Conservation (phyloP, 23 tunicate genomes). For the Ciona savignyi region DNA sequence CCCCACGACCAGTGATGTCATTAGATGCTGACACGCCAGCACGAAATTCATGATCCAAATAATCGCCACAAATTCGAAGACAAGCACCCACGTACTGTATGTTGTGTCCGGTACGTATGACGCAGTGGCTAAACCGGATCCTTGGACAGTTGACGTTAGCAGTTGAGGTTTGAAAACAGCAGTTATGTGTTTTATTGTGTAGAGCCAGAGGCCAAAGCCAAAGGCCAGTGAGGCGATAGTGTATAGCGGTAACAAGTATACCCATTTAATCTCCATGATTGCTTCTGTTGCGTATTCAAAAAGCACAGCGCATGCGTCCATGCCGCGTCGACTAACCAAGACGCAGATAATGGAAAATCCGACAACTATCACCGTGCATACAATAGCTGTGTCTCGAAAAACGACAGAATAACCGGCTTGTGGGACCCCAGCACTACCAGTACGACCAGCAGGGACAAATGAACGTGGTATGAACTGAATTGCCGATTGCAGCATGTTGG, state of each 20-base stretch:
- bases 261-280: constrained; percentile 38
- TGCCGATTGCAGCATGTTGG: background rate
- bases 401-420: constrained; percentile 53
- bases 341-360: constrained; percentile 14
- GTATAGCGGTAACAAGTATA: constrained; percentile 47
- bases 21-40: constrained; percentile 54
- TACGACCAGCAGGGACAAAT: background rate
- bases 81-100: constrained; percentile 42
- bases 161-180: constrained; percentile 42
- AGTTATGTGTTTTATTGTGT: constrained; percentile 31
- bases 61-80: constrained; percentile 51
- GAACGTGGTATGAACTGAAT: background rate
- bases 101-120: constrained; percentile 23
- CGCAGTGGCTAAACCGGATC: constrained; percentile 9
- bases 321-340: constrained; percentile 34
- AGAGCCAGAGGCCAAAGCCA: constrained; percentile 34
- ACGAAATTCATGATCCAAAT: constrained; percentile 55
- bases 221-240: constrained; percentile 23
- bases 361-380: constrained; percentile 22
- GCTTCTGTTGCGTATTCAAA: constrained; percentile 27
- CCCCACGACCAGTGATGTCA: constrained; percentile 29
- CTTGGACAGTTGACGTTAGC: background rate
- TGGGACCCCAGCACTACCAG: constrained; percentile 8
- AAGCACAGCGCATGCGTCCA: constrained; percentile 41
- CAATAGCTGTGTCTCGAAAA: constrained; percentile 49